Base-by-base conservation (phyloP, 2,888 invertebrate genomes). In the Phortica okadai region DNA sequence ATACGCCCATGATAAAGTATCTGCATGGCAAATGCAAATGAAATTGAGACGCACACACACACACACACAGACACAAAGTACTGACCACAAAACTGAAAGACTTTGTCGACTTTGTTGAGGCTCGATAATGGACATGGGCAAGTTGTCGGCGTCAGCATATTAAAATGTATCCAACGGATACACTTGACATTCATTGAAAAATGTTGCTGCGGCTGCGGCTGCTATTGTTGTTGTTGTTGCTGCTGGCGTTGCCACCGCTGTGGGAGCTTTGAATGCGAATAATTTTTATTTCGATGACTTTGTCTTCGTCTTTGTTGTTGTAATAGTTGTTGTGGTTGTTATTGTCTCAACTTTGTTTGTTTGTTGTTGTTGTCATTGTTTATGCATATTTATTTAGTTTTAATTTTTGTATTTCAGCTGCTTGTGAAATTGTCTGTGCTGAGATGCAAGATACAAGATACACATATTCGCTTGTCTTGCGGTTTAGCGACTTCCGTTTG, bases 121-220 rank as follows among this genome's bases (percentile, higher is more conserved):
- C 50, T 11, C 1, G 0, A 50, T 1, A 50, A 50, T 50, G 50
- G 50, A 50, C 50, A 50, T 2, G 2, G 50, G 50, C 50, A 14
- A 50, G 4, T 50, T 50, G 14, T 50, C 66, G 14, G 42, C 42
- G 21, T 25, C 54, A 72, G 70, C 70, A 54, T 56, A 72, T 72
- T 54, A 72, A 72, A 72, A 72, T 56, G 54, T 72, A 72, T 72
- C 70, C 70, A 56, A 72, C 70, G 56, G 70, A 72, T 72, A 72
- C 70, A 72, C 70, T 72, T 72, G 70, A 72, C 70, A 72, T 72
- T 72, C 70, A 72, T 72, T 72, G 70, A 72, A 56, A 72, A 72
- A 72, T 72, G 33, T 56, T 54, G 16, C 42, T 42, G 25, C 11
- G 11, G 21, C 62, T 62, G 16, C 11, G 4, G 62, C 4, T 62